Conservation (phyloP, 2,113 vertebrate species). For the Vireo altiloquus region DNA sequence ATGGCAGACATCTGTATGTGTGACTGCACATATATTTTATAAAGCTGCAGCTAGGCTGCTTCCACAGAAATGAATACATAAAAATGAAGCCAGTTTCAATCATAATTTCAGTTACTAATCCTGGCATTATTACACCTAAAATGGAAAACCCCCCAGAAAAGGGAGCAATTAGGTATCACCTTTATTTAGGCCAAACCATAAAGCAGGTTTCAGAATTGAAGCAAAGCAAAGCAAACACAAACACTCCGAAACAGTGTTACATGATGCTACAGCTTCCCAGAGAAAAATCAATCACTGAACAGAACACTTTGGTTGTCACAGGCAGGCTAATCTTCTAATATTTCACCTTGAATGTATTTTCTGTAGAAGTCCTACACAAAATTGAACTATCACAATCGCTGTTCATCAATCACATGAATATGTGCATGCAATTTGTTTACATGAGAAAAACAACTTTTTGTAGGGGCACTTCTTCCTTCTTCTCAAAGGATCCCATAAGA, state of each 20-base stretch:
- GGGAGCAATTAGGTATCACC: background rate
- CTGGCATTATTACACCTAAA: background rate
- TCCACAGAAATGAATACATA: background rate
- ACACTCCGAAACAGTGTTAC: background rate
- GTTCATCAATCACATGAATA: background rate
- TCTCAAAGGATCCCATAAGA: background rate
- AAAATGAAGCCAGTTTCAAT: background rate
- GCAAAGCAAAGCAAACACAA: background rate
- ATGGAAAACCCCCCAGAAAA: background rate
- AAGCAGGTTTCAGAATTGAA: background rate
- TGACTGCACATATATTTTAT: background rate
- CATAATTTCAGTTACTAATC: background rate
- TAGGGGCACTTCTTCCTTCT: background rate
- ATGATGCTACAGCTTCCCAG: background rate
- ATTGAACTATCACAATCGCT: background rate
- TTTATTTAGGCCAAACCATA: background rate
- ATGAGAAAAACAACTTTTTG: rapidly evolving
- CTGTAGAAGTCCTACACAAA: background rate
- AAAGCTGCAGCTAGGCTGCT: background rate
- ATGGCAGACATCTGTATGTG: background rate
- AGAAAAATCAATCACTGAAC: background rate
- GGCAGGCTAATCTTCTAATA: background rate
- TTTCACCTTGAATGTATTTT: background rate
- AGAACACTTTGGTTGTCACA: rapidly evolving
- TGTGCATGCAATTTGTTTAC: background rate